Evolutionary conservation across 2,888 invertebrate species (phyloP).

Genomic region (Sceliomorpha sp.): DNA sequence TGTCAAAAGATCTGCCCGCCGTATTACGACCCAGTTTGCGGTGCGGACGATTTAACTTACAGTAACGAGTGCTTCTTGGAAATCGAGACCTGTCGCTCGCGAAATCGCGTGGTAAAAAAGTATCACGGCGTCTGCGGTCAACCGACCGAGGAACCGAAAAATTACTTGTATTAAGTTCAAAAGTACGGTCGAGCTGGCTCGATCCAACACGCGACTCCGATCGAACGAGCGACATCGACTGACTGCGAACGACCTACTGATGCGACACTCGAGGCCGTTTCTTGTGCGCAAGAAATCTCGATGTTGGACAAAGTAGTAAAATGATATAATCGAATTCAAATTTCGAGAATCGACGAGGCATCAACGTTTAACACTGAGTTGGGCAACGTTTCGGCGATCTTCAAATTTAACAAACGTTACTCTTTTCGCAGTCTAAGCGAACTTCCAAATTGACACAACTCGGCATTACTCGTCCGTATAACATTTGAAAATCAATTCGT

Average conservation of each 20-base stretch:
- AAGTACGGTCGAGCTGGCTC: conserved; percentile 44
- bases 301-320: conserved; percentile 3
- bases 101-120: conserved; percentile 88
- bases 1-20: conserved; percentile 93
- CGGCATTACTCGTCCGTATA: too few species aligned
- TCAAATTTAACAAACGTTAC: too few species aligned
- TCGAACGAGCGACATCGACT: conserved; percentile 18
- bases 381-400: too few species aligned
- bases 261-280: conserved; percentile 1
- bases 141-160: conserved; percentile 91
- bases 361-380: too few species aligned
- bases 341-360: conserved; percentile 9
- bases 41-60: conserved; percentile 95
- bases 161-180: conserved; percentile 87
- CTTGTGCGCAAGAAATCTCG: conserved; percentile 1
- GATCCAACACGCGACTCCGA: conserved; percentile 25
- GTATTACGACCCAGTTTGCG: conserved; percentile 95
- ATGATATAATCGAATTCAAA: too few species aligned
- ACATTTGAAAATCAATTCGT: not conserved
- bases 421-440: too few species aligned
- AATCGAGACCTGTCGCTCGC: conserved; percentile 93
- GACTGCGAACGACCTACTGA: conserved; percentile 6
- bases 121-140: conserved; percentile 93
- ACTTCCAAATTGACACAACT: too few species aligned
- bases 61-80: conserved; percentile 95